Base-by-base conservation (phyloP, 2,888 invertebrate genomes). In the Oxytorus armatus region DNA sequence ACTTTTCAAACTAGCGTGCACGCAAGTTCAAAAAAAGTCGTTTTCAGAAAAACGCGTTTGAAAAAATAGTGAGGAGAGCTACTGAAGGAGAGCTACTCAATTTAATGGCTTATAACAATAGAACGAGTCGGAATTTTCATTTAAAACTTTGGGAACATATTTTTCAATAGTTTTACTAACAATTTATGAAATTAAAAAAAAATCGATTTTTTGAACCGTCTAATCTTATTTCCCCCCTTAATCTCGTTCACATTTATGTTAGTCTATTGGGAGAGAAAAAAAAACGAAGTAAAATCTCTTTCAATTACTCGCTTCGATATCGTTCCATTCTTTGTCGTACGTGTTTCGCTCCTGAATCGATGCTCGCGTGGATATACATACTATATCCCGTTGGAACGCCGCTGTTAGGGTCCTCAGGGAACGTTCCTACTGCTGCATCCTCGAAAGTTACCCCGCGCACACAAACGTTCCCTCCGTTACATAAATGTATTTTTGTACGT, bases 381-480 rank as follows among this genome's bases (percentile, higher is more conserved):
- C 39, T 25, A 79, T 84, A 81, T 84, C 83, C 82, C 77, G 81
- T 14, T 36, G 36, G 68, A 49, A 69, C 47, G 81, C 82, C 82
- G 85, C 59, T n/a, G n/a, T n/a, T n/a, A 84, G 87, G 84, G 84
- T 90, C 90, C 90, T 89, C 72, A 65, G 90, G 90, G 90, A 90
- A 81, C 85, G 81, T 51, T 74, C 11, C 23, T 75, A 55, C 85
- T 88, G 84, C 79, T 81, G 84, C 83, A 53, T 39, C 23, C 21
- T 29, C 55, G 23, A 29, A 47, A 55, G 63, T 53, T 70, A 18
- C 42, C 0, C 18, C 3, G 66, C 47, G n/a, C 11, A 16, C 29
- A 18, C 23, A 11, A 51, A n/a, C 39, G 29, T 11, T 5, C n/a
- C 36, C 18, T 10, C 33, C 16, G 16, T 70, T 21, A 53, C 39